Conservation (phyloP, 1,140 invertebrate species). For the Eumeta japonica region DNA sequence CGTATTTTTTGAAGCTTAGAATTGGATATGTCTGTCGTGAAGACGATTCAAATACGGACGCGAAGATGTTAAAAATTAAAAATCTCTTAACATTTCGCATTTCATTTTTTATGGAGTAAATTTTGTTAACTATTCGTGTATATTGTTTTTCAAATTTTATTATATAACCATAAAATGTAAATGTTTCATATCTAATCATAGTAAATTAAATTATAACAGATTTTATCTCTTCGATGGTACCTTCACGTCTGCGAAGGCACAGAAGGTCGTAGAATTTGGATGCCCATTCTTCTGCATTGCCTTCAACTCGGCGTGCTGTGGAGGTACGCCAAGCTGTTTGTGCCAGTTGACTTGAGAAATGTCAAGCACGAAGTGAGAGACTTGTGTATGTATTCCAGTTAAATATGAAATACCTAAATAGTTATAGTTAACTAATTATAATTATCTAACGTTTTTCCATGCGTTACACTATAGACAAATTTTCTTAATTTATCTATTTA, state of each 20-base stretch:
- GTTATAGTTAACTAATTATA: too few species aligned
- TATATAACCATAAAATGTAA: too few species aligned
- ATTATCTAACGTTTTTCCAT: too few species aligned
- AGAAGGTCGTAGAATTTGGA: constrained; percentile 40
- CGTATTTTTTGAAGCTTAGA: too few species aligned
- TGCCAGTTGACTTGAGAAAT: constrained; percentile 78
- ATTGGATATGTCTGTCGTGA: too few species aligned
- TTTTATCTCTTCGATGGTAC: constrained; percentile 61
- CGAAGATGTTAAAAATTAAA: constrained; percentile 1
- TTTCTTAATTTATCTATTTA: too few species aligned
- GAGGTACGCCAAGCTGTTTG: constrained; percentile 84
- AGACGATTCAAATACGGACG: too few species aligned
- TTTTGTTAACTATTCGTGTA: too few species aligned
- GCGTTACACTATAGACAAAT: too few species aligned
- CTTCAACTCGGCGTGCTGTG: constrained; percentile 82
- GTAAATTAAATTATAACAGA: constrained; percentile 20
- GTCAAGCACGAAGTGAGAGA: constrained; percentile 81
- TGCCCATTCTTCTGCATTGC: constrained; percentile 69
- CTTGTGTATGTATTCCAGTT: constrained; percentile 50
- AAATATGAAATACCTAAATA: neutral
- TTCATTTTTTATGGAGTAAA: constrained; percentile 2
- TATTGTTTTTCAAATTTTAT: neutral
- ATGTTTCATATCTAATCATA: constrained; percentile 4
- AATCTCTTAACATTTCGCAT: constrained; percentile 2
- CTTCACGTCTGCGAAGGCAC: constrained; percentile 44